Evolutionary conservation across 1,140 invertebrate species (phyloP), one percentile per base, ranked within the genome.

Genomic region (Vanessa atalanta): DNA sequence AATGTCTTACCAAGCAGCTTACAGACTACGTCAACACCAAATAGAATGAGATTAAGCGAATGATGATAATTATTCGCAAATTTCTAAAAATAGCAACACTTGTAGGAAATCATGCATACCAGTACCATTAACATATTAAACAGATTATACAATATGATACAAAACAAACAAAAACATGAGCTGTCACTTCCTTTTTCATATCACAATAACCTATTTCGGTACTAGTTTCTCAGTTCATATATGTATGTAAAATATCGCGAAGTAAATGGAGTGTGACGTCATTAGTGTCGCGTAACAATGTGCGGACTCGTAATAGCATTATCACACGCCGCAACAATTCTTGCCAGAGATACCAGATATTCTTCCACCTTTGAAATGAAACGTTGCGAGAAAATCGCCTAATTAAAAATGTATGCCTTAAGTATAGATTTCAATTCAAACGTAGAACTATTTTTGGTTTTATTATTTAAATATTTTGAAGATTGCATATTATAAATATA

Each of bases 221-320:
- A 64, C 72, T 55, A 55, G 67, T 66, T 67, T 16, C 47, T 50
- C 50, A 69, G 67, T 60, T 47, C 48, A 48, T 50, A 48, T 7
- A 60, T 65, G 63, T 70, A 53, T 71, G 73, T 75, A 70, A 47
- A 75, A 75, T 75, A 75, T 75, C 69, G 37, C 55, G 68, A 47
- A 48, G 67, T 67, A 77, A 79, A 79, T 79, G 73, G 77, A 79
- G 77, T 75, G 68, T 73, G 73, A 79, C 70, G 74, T 76, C 77
- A 70, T 72, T 72, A 69, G 63, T 51, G 55, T 67, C 72, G 65
- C 61, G 72, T 75, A 75, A 74, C 74, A 68, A 76, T 61, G 65
- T 73, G 73, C 65, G 65, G 65, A 67, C 70, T 48, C 57, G 77
- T 75, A 76, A 76, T 72, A 70, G 55, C 67, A 72, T 75, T 72